Percentiles rank a stretch among this genome's conserved stretches.
These are phyloP conservation scores for Entosphenus tridentatus DNA, from an alignment of 2,113 vertebrate genomes.

Conservation along the genomic window DNA sequence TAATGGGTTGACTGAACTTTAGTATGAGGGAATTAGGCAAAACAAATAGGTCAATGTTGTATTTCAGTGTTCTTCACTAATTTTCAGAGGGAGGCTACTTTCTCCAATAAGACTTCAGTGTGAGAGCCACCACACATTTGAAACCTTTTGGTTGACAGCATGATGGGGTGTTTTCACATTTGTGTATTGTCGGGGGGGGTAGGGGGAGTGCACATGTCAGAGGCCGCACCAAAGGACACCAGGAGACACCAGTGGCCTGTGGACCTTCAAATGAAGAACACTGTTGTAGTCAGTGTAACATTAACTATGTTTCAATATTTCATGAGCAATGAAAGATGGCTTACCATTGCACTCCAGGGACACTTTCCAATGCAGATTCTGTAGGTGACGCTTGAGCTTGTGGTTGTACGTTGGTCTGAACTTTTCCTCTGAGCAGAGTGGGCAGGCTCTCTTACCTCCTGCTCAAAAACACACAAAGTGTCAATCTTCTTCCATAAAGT, in stretches of 20 bases:
- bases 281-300: neutral
- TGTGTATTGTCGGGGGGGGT: neutral
- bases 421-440: conserved; percentile 68
- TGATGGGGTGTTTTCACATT: neutral
- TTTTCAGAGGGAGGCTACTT: no score
- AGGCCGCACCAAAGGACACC: neutral
- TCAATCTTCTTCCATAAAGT: conserved; percentile 13
- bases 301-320: neutral
- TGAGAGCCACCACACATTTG: no score
- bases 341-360: conserved; percentile 86
- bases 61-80: no score
- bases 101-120: no score
- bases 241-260: neutral
- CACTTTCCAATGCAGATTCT: conserved; percentile 92
- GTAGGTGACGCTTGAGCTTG: conserved; percentile 65
- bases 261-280: neutral
- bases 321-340: conserved; percentile 6
- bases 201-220: neutral
- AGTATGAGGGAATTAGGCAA: no score
- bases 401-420: conserved; percentile 63
- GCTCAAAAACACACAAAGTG: conserved; percentile 10
- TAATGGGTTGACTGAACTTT: no score
- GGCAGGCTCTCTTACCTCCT: conserved; percentile 59
- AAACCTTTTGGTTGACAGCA: no score
- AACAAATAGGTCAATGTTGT: no score